A percentile compares a stretch with the other conserved stretches of the same genome.
Conservation (phyloP, 2,888 invertebrate species). For the Baronia brevicornis region DNA sequence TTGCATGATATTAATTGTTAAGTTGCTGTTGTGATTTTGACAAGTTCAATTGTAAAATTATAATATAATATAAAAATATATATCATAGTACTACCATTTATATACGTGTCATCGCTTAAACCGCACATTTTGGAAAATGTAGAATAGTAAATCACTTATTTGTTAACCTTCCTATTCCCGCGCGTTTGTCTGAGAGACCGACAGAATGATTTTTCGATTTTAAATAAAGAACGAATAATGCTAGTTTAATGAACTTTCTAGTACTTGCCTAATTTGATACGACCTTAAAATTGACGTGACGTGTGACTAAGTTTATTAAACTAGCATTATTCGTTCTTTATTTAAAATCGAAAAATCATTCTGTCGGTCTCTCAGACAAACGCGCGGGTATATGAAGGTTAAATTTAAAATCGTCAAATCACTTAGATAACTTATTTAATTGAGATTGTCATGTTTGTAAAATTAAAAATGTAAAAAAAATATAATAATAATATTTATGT, state of each 20-base stretch:
- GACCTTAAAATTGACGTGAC: no score
- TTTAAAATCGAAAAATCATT: no score
- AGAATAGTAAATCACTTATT: slow-evolving; percentile 40
- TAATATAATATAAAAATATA: slow-evolving; percentile 2
- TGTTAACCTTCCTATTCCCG: slow-evolving; percentile 29
- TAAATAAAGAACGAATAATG: no score
- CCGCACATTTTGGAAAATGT: slow-evolving; percentile 54
- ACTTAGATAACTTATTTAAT: slow-evolving; percentile 11
- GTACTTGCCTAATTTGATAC: no score
- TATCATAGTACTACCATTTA: no score
- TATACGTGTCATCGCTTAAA: slow-evolving; percentile 45
- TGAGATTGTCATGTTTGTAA: slow-evolving; percentile 14
- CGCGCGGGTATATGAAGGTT: no score
- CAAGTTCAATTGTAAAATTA: slow-evolving; percentile 18
- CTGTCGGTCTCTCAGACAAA: no score
- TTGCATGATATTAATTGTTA: slow-evolving; percentile 32
- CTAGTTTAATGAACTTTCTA: no score
- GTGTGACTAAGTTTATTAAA: no score
- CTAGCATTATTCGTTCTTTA: no score
- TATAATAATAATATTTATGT: slow-evolving; percentile 16
- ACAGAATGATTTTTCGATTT: no score
- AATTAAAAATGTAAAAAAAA: slow-evolving; percentile 11
- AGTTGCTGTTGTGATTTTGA: slow-evolving; percentile 27
- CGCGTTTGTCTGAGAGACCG: no score
- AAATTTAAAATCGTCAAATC: slow-evolving; percentile 5